Evolutionary conservation across 2,888 invertebrate genomes (phyloP), one percentile per base, ranked within the genome.

Genomic region (Antheraea assamensis): DNA sequence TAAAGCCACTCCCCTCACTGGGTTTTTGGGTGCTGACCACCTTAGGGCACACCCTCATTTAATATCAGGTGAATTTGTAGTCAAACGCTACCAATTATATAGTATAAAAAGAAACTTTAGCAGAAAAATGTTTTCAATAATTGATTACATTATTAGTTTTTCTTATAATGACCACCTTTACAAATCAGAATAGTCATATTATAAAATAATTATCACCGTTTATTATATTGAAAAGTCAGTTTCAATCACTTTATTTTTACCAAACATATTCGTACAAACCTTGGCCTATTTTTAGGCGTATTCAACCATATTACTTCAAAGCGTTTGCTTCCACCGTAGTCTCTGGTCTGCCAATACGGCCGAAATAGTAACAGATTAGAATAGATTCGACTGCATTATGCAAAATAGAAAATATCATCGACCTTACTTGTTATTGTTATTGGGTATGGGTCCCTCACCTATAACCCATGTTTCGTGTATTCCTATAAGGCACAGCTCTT

Each of bases 341-440:
- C 31, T 68, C 35, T 35, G 35, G 35, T 35, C n/a, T 15, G 35
- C 21, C 68, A 68, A 68, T 68, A 68, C n/a, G 8, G 21, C 61
- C 42, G 52, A 61, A 15, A 64, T 24, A 64, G 42, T n/a, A 72
- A 66, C 49, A 17, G 30, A 27, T 49, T 21, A 68, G 58, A 70
- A 55, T 52, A 35, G 55, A 70, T n/a, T 49, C 31, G 15, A 35
- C 19, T 70, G 19, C 70, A 77, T 76, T 77, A 72, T 75, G 72
- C 72, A 58, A 55, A 73, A 70, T 42, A 58, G 42, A 68, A 17
- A 70, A 73, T 58, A 47, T 70, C 15, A 17, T 21, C 27, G 21
- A 15, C 24, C 21, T 58, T 27, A 21, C 27, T 49, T 49, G 19
- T 71, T 72, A 49, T 47, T 27, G 27, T n/a, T n/a, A n/a, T n/a